Evolutionary conservation across 2,113 vertebrate genomes (phyloP), one percentile per base, ranked within the genome.

Genomic region (Cavia porcellus): DNA sequence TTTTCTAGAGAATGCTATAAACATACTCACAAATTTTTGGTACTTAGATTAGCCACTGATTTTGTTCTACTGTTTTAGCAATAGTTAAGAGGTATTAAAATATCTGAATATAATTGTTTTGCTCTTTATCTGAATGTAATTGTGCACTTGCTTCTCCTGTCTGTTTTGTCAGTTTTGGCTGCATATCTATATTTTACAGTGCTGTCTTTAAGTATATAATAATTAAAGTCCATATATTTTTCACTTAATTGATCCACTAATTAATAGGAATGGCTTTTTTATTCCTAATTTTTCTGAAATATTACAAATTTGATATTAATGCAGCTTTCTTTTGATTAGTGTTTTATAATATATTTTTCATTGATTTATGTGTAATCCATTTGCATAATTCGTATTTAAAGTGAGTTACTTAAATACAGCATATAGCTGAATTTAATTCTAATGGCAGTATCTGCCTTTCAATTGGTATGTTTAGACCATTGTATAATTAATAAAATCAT

Each of bases 191-290:
- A 79, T 70, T 96, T 89, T 92, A 82, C 32, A 92, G 62, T 15
- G 19, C 72, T 70, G 28, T 52, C 79, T 70, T 52, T 85, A 77
- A 20, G 17, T 61, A 77, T 20, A 42, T 28, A 88, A 50, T 24
- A 52, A 59, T 35, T 77, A 77, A 94, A 62, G 6, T 47, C 24
- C 50, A 82, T 86, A 77, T 68, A 11, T 90, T 86, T 70, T 15
- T 75, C 82, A 83, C 90, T 55, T 24, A 88, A 85, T 32, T 93
- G n/a, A 85, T 70, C 35, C 28, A 28, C 19, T 86, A 52, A 85
- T 85, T n/a, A 57, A 74, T 81, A 86, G 47, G n/a, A 74, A 89
- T 89, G 62, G n/a, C 35, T 6, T 19, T 91, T 92, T 80, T 72
- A 92, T 25, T 7, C 0, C 12, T 82, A n/a, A 35, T 74, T 83